phyloP scores from a whole-genome alignment of 2,797 vertebrate genomes.

The Sciurus carolinensis region DNA sequence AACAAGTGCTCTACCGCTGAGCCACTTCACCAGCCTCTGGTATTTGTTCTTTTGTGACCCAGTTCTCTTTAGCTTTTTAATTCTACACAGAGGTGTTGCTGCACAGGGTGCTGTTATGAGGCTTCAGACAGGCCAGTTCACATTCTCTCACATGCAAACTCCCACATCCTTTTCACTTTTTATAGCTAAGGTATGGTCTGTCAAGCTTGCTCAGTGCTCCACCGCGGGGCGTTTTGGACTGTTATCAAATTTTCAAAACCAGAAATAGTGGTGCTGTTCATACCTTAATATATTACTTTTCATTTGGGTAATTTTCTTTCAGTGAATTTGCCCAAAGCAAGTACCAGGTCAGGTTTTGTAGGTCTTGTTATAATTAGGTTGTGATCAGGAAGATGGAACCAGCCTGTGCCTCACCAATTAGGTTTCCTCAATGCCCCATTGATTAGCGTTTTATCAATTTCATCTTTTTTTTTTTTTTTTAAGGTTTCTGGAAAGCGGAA shows the following conservation, averaged over 20 bases:
- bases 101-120: background rate
- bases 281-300: background rate
- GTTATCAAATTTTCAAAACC: background rate
- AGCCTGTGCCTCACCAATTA: background rate
- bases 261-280: background rate
- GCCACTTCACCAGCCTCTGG: too few species aligned
- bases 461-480: background rate
- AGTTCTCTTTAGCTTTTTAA: background rate
- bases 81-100: background rate
- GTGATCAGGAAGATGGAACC: background rate
- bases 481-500: background rate
- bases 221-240: background rate
- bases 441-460: background rate
- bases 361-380: background rate
- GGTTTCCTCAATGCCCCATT: background rate
- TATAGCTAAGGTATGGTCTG: too few species aligned
- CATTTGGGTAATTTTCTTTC: background rate
- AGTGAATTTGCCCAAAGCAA: background rate
- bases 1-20: too few species aligned
- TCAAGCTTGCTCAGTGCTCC: background rate
- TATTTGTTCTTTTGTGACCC: background rate
- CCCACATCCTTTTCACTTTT: background rate
- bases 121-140: background rate
- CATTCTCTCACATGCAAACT: background rate
- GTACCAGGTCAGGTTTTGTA: background rate